phyloP scores from a whole-genome alignment of 1,140 invertebrate genomes.

The Anthonomus grandis region DNA sequence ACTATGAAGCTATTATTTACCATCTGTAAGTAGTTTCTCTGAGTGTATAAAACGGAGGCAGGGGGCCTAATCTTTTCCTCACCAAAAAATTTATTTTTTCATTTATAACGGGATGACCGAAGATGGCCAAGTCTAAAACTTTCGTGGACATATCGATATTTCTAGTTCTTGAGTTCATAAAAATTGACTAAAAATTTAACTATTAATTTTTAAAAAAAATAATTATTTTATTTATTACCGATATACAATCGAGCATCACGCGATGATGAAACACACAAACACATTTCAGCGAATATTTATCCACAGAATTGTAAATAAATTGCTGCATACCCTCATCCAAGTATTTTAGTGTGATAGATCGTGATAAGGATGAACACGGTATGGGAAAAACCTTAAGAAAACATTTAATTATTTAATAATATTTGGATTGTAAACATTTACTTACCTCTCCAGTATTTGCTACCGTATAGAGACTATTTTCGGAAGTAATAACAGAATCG shows the following conservation, averaged over 20 bases:
- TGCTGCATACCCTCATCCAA: conserved; percentile 46
- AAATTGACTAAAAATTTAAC: conserved; percentile 21
- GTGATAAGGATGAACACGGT: conserved; percentile 38
- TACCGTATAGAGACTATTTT: conserved; percentile 53
- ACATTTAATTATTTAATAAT: not conserved
- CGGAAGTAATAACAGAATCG: conserved; percentile 58
- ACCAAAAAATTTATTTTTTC: conserved; percentile 52
- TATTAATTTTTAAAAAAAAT: not conserved
- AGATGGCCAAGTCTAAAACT: conserved; percentile 55
- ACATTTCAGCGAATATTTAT: conserved; percentile 10
- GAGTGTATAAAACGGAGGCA: not conserved
- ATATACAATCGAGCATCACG: conserved; percentile 26
- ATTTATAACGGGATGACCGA: conserved; percentile 56
- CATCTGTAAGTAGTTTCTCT: too few species aligned
- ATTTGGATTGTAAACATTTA: not conserved
- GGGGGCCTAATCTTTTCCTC: conserved; percentile 46
- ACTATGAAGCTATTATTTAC: too few species aligned
- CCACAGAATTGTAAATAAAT: conserved; percentile 5
- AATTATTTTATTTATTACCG: conserved; percentile 8
- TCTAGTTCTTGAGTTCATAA: conserved; percentile 13
- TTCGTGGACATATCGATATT: conserved; percentile 26
- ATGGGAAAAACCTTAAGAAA: conserved; percentile 14
- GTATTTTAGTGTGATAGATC: conserved; percentile 39
- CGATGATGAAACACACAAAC: conserved; percentile 19
- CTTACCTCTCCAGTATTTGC: conserved; percentile 64